phyloP scores from a whole-genome alignment of 2,888 invertebrate species.

The Portevinia maculata region DNA sequence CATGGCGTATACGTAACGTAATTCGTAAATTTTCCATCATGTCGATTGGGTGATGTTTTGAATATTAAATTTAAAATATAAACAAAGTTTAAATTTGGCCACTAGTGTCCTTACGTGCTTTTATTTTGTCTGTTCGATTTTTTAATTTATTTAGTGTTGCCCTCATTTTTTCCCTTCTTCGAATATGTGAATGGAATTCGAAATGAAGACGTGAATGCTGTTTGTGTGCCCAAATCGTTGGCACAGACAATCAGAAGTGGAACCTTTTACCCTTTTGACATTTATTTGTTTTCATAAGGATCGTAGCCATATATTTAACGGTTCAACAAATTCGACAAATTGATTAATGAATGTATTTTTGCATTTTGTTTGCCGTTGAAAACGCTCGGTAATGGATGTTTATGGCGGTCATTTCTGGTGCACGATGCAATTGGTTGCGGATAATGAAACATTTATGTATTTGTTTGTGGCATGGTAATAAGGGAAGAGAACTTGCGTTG shows the following conservation, averaged over 20 bases:
- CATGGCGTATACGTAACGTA: slow-evolving; percentile 61
- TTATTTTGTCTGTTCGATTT: slow-evolving; percentile 1
- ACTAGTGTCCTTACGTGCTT: slow-evolving; percentile 31
- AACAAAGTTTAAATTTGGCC: slow-evolving; percentile 26
- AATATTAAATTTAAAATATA: slow-evolving; percentile 52
- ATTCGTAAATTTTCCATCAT: slow-evolving; percentile 2
- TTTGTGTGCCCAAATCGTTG: slow-evolving; percentile 41
- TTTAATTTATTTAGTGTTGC: slow-evolving; percentile 4
- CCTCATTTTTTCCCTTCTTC: neutral
- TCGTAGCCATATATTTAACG: slow-evolving; percentile 14
- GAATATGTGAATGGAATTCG: slow-evolving; percentile 16
- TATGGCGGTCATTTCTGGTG: slow-evolving; percentile 1
- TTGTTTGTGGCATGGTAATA: slow-evolving; percentile 31
- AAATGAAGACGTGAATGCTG: slow-evolving; percentile 16
- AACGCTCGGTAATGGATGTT: slow-evolving; percentile 4
- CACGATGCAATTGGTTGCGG: slow-evolving; percentile 1
- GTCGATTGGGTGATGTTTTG: slow-evolving; percentile 34
- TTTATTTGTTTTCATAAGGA: slow-evolving; percentile 28
- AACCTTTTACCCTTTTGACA: slow-evolving; percentile 22
- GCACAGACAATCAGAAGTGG: slow-evolving; percentile 11
- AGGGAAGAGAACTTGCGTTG: neutral
- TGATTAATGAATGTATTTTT: slow-evolving; percentile 9
- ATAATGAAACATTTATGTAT: slow-evolving; percentile 3
- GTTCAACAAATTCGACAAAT: slow-evolving; percentile 20
- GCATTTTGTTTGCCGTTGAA: neutral